Evolutionary conservation across 2,888 invertebrate genomes (phyloP), one percentile per base, ranked within the genome.

Genomic region (Ophion obscuratus): DNA sequence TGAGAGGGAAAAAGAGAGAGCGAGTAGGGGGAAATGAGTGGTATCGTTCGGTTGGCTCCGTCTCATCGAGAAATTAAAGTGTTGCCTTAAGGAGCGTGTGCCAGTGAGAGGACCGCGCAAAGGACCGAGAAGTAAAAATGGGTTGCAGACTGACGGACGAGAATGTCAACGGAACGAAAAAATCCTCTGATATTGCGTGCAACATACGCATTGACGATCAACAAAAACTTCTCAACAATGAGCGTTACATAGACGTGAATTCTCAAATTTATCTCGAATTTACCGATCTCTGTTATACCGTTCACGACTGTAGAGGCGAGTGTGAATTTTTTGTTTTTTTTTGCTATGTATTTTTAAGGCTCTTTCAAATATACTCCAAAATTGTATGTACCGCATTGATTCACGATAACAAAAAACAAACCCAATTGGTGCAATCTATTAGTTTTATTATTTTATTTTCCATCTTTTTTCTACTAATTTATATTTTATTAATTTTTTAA

Each of bases 201-300:
- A 47, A 57, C 1, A 59, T 86, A 57, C 68, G 31, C 17, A 9
- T 86, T 2, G 76, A 85, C 11, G 77, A 86, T 27, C 81, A 82
- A 66, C 74, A 73, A 17, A 83, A 83, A 27, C 70, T 86, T 17
- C 57, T 86, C n/a, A 61, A 81, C 67, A 66, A 68, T 24, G 80
- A 86, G 24, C 36, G 68, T 61, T 57, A 14, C 44, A 77, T 79
- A 62, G 66, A 79, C 27, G 62, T 74, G 27, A 62, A 80, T 44
- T 73, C 83, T 0, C 84, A 83, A 27, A 66, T 86, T 70, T 83
- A 87, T 66, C 75, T 90, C 36, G 88, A 89, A 85, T 89, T 90
- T 77, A 70, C 79, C 2, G 79, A 90, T 64, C 66, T 90, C 4
- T 83, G n/a, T 62, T 90, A 87, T 76, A 73, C 87, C 47, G 88